Percentiles rank a stretch among this genome's conserved stretches.
Evolutionary conservation across 2,888 invertebrate species (phyloP).

Genomic region (Anarsia innoxiella): DNA sequence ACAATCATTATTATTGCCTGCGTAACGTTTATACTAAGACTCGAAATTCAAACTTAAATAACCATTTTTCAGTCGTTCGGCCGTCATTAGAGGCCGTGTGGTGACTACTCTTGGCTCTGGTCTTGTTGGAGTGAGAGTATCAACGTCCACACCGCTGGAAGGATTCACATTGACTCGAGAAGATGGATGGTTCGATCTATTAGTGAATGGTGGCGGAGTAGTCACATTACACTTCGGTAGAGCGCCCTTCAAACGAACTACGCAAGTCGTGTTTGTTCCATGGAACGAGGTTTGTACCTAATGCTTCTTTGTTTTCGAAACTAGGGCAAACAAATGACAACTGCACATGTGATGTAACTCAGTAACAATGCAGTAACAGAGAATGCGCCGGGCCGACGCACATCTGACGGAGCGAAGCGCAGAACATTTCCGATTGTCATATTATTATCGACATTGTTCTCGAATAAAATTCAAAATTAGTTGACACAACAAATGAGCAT

Average conservation of each 20-base stretch:
- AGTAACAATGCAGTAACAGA: too few relatives aligned
- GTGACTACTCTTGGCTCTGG: slow-evolving; percentile 93
- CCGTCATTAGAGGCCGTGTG: slow-evolving; percentile 96
- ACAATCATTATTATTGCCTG: not conserved
- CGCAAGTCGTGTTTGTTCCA: slow-evolving; percentile 92
- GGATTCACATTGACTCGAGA: slow-evolving; percentile 95
- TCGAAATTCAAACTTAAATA: too few relatives aligned
- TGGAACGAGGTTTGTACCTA: slow-evolving; percentile 89
- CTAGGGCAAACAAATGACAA: too few relatives aligned
- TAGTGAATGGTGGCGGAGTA: slow-evolving; percentile 99
- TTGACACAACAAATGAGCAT: too few relatives aligned
- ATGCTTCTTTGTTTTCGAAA: too few relatives aligned
- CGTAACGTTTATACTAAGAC: too few relatives aligned
- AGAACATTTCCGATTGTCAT: too few relatives aligned
- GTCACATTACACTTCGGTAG: slow-evolving; percentile 96
- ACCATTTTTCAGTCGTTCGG: slow-evolving; percentile 85
- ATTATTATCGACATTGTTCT: too few relatives aligned
- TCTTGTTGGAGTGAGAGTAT: slow-evolving; percentile 95
- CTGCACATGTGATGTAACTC: too few relatives aligned
- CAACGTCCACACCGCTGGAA: slow-evolving; percentile 94
- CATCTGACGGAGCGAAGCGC: too few relatives aligned
- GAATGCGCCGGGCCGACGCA: too few relatives aligned
- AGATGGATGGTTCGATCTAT: slow-evolving; percentile 97
- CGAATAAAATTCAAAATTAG: too few relatives aligned
- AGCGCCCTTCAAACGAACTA: slow-evolving; percentile 91